phyloP scores from a whole-genome alignment of 2,797 vertebrate species.

The Triplophysa yarkandensis region DNA sequence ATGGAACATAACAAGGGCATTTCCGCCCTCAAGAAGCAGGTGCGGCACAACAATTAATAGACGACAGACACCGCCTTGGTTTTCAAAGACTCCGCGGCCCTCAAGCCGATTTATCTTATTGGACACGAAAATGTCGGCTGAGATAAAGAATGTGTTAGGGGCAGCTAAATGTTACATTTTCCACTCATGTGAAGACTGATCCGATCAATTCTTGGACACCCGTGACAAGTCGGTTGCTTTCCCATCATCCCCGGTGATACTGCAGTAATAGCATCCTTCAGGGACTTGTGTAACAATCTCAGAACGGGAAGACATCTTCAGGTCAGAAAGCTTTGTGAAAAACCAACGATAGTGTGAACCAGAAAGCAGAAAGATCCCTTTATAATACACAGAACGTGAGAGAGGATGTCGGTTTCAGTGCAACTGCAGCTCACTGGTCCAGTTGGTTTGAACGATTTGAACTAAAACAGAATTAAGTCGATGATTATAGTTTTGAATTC shows the following conservation, averaged over 20 bases:
- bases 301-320: background rate
- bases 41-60: background rate
- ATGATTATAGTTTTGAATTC: too few relatives aligned
- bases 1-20: slow-evolving; percentile 12
- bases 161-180: slow-evolving; percentile 36
- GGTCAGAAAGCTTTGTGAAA: background rate
- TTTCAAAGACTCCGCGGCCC: slow-evolving; percentile 8
- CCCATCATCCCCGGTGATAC: background rate
- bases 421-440: too few relatives aligned
- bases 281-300: background rate
- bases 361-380: background rate
- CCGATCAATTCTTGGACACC: slow-evolving; percentile 16
- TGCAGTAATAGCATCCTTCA: background rate
- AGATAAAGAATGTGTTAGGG: slow-evolving; percentile 25
- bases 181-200: slow-evolving; percentile 21
- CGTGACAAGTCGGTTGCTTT: background rate
- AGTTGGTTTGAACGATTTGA: too few relatives aligned
- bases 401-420: too few relatives aligned
- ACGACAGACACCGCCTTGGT: slow-evolving; percentile 1
- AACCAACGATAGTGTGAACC: background rate
- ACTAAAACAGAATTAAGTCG: too few relatives aligned
- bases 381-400: background rate
- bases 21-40: background rate
- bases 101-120: slow-evolving; percentile 2
- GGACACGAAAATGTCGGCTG: slow-evolving; percentile 8